Conservation (phyloP, 1,140 invertebrate genomes). For the Panulirus ornatus region DNA sequence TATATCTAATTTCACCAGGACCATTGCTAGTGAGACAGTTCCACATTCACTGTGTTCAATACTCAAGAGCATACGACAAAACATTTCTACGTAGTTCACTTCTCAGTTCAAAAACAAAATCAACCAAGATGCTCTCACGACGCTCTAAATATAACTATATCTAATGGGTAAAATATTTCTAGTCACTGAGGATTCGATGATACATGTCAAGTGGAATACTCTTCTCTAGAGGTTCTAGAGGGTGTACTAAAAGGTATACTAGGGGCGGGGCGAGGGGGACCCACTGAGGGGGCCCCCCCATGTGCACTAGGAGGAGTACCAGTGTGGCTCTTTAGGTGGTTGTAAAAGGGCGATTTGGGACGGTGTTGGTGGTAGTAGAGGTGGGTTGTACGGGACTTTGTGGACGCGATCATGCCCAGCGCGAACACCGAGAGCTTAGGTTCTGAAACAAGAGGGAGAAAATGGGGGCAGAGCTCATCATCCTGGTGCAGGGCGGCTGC, state of each 20-base stretch:
- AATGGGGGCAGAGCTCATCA: slow-evolving; percentile 32
- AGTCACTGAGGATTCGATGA: slow-evolving; percentile 25
- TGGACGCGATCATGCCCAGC: slow-evolving; percentile 69
- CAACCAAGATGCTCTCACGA: slow-evolving; percentile 36
- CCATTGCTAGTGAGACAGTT: slow-evolving; percentile 26
- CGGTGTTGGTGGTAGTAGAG: slow-evolving; percentile 69
- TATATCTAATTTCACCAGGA: not conserved
- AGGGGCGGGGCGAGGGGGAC: slow-evolving; percentile 22
- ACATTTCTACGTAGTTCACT: slow-evolving; percentile 21
- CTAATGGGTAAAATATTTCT: slow-evolving; percentile 27
- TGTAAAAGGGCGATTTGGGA: slow-evolving; percentile 72
- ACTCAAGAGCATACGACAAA: slow-evolving; percentile 6
- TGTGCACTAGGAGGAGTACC: slow-evolving; percentile 66
- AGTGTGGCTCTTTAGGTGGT: slow-evolving; percentile 73
- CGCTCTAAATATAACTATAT: slow-evolving; percentile 6
- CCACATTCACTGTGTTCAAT: slow-evolving; percentile 5
- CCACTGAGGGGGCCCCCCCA: not conserved
- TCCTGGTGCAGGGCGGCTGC: not conserved
- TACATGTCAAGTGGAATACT: slow-evolving; percentile 8
- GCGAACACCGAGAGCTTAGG: slow-evolving; percentile 71
- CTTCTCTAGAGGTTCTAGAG: slow-evolving; percentile 7
- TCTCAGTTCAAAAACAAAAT: slow-evolving; percentile 23
- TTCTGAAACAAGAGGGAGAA: slow-evolving; percentile 68
- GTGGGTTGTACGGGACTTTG: slow-evolving; percentile 63
- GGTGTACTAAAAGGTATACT: not conserved